Conservation (phyloP, 2,113 vertebrate genomes). For the Talpa occidentalis region DNA sequence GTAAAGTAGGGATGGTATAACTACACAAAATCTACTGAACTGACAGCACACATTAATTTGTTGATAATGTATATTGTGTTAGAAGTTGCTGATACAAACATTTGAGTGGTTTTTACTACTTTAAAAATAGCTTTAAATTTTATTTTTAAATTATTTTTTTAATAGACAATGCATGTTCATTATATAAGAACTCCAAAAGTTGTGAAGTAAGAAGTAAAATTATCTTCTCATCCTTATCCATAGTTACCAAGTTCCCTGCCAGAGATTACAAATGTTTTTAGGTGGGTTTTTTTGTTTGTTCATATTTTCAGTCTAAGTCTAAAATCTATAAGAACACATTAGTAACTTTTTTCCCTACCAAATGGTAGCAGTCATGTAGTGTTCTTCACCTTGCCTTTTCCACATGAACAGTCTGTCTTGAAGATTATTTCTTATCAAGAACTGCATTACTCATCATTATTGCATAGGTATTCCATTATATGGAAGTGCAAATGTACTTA, state of each 20-base stretch:
- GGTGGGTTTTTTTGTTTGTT: neutral
- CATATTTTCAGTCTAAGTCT: neutral
- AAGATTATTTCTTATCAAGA: neutral
- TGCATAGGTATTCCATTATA: neutral
- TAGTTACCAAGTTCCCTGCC: neutral
- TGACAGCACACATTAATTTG: neutral
- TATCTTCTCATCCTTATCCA: neutral
- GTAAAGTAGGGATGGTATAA: neutral
- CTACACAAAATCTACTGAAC: neutral
- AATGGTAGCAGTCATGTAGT: neutral
- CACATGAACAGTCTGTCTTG: neutral
- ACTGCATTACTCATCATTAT: neutral
- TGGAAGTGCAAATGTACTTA: neutral
- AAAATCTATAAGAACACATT: neutral
- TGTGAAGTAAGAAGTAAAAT: neutral
- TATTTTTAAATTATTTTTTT: neutral
- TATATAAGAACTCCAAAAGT: neutral
- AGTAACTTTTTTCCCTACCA: neutral
- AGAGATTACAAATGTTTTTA: neutral
- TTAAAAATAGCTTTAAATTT: neutral
- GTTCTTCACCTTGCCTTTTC: neutral
- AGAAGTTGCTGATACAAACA: neutral
- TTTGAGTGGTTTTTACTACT: neutral
- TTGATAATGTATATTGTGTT: neutral
- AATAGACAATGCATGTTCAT: neutral